Conservation (phyloP, 1,140 invertebrate species). For the Papilio machaon region DNA sequence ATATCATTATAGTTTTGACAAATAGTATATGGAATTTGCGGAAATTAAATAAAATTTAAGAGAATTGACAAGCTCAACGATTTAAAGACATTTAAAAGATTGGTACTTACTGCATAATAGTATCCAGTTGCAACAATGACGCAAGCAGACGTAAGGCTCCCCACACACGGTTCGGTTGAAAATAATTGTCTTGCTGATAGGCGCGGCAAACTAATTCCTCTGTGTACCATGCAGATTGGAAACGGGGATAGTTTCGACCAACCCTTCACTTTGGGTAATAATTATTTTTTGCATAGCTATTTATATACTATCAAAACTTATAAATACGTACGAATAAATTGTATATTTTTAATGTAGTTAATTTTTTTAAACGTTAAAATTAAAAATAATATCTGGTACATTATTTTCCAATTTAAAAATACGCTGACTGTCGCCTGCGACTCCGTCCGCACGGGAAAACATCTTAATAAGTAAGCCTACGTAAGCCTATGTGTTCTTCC, state of each 20-base stretch:
- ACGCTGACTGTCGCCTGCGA: too few relatives aligned
- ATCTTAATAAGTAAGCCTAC: too few relatives aligned
- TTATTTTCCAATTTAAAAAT: too few relatives aligned
- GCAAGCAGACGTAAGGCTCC: constrained; percentile 57
- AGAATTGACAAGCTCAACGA: neutral
- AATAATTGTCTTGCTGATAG: constrained; percentile 76
- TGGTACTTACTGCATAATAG: constrained; percentile 46
- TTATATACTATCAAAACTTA: neutral
- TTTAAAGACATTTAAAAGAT: constrained; percentile 1
- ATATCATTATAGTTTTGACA: too few relatives aligned
- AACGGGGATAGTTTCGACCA: constrained; percentile 47
- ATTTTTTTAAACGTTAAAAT: too few relatives aligned
- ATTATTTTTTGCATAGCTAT: constrained; percentile 26
- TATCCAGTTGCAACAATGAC: constrained; percentile 61
- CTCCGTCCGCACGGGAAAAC: too few relatives aligned
- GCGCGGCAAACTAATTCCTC: constrained; percentile 64
- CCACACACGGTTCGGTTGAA: constrained; percentile 65
- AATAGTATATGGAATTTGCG: too few relatives aligned
- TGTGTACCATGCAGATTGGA: constrained; percentile 59
- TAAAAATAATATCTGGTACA: too few relatives aligned
- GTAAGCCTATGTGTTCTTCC: too few relatives aligned
- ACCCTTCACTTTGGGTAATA: constrained; percentile 33
- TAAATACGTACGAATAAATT: neutral
- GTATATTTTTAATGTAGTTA: neutral
- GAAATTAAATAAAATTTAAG: too few relatives aligned